Evolutionary conservation across 2,888 invertebrate species (phyloP).

Genomic region (Stenodema calcarata): DNA sequence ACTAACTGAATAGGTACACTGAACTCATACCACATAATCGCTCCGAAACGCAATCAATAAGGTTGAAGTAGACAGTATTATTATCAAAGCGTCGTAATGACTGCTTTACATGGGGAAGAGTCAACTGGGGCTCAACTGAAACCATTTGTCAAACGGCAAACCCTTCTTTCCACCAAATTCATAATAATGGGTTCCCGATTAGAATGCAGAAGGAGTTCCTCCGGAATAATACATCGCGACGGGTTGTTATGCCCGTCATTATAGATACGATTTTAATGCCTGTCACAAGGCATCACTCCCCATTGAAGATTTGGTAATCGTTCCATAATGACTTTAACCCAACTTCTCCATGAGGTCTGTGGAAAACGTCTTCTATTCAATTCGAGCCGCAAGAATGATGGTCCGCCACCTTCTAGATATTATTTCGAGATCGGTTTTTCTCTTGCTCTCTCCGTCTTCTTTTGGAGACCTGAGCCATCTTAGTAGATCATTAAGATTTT

Average conservation of each 20-base stretch:
- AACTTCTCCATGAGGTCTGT: constrained; percentile 24
- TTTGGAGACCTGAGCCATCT: background rate
- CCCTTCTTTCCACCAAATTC: constrained; percentile 8
- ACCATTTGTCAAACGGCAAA: constrained; percentile 12
- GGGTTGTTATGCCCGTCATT: constrained; percentile 32
- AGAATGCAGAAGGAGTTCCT: constrained; percentile 27
- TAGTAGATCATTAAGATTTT: constrained; percentile 20
- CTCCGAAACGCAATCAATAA: no score
- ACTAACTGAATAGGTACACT: no score
- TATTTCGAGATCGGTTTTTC: constrained; percentile 33
- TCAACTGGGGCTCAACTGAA: background rate
- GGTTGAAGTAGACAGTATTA: background rate
- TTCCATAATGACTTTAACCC: constrained; percentile 21
- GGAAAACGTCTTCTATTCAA: constrained; percentile 32
- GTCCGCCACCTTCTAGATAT: constrained; percentile 24
- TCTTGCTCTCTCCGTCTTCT: background rate
- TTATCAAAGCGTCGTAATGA: background rate
- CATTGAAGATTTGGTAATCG: constrained; percentile 34
- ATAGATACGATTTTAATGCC: constrained; percentile 48
- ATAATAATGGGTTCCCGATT: constrained; percentile 30
- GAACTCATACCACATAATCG: no score
- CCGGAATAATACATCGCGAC: constrained; percentile 33
- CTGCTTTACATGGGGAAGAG: background rate
- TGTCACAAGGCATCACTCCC: constrained; percentile 17
- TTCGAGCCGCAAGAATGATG: constrained; percentile 17